These are phyloP conservation scores for Aspiorhynchus laticeps DNA, from an alignment of 2,113 vertebrate genomes.

Conservation along the genomic window DNA sequence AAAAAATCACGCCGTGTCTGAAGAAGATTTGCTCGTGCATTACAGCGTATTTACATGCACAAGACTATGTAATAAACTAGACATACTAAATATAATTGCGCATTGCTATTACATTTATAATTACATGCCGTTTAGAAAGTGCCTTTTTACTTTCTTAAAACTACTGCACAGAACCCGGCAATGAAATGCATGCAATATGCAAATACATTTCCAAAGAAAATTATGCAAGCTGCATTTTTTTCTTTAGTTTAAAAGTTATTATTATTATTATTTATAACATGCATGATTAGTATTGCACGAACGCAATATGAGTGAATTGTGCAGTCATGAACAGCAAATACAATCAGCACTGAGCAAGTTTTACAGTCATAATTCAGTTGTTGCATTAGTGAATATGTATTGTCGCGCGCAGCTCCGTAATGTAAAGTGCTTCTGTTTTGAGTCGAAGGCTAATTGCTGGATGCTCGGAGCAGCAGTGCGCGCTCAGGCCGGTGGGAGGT, in stretches of 20 bases:
- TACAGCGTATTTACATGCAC: background rate
- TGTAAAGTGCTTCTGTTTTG: background rate
- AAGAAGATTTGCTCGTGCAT: background rate
- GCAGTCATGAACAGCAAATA: background rate
- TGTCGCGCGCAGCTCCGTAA: background rate
- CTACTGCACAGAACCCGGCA: background rate
- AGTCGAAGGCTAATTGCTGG: background rate
- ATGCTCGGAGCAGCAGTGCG: conserved; percentile 32
- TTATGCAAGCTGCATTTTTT: background rate
- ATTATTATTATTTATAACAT: background rate
- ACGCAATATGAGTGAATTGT: background rate
- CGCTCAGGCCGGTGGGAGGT: conserved; percentile 50
- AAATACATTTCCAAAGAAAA: background rate
- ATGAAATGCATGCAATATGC: background rate
- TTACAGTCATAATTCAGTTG: background rate
- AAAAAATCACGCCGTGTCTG: background rate
- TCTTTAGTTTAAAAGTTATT: background rate
- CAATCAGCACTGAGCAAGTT: background rate
- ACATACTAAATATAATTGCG: background rate
- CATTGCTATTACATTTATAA: background rate
- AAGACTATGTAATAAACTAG: background rate
- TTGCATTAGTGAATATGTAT: background rate
- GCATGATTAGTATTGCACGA: background rate
- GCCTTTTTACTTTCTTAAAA: background rate
- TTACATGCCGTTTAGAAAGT: background rate